Conservation (phyloP, 2,797 vertebrate genomes). For the Manis pentadactyla region DNA sequence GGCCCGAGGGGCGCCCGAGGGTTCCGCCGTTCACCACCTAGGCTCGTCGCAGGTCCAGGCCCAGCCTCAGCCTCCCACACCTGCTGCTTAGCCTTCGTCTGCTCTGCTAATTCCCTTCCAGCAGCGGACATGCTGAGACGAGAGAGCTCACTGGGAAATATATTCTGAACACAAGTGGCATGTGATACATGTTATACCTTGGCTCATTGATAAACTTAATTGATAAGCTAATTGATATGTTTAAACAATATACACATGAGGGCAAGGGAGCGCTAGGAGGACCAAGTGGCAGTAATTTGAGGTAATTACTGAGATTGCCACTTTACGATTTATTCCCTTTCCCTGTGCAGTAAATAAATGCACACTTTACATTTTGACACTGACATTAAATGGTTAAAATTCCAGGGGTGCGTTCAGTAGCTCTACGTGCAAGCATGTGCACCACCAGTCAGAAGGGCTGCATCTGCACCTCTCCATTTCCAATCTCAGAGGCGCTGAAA, state of each 20-base stretch:
- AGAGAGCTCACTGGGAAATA: slow-evolving; percentile 32
- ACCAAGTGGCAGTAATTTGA: no score
- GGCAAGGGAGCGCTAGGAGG: neutral
- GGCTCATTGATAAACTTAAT: neutral
- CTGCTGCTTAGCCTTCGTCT: slow-evolving; percentile 65
- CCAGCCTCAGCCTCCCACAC: slow-evolving; percentile 69
- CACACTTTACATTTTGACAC: neutral
- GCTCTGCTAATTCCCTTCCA: slow-evolving; percentile 62
- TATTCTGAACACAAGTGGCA: neutral
- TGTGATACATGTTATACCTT: rapidly evolving
- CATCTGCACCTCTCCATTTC: neutral
- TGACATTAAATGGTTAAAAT: neutral
- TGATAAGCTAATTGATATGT: no score
- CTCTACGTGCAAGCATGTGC: rapidly evolving
- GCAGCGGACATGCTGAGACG: slow-evolving; percentile 21
- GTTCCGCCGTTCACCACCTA: neutral
- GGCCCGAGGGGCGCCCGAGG: slow-evolving; percentile 18
- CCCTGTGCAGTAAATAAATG: neutral
- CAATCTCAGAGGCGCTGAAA: neutral
- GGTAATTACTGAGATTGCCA: rapidly evolving
- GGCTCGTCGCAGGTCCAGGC: slow-evolving; percentile 68
- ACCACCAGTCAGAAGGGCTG: no score
- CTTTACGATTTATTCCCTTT: neutral
- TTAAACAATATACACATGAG: rapidly evolving
- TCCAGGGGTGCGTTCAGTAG: rapidly evolving